Evolutionary conservation across 2,113 vertebrate genomes (phyloP).

Genomic region (Pavo muticus): DNA sequence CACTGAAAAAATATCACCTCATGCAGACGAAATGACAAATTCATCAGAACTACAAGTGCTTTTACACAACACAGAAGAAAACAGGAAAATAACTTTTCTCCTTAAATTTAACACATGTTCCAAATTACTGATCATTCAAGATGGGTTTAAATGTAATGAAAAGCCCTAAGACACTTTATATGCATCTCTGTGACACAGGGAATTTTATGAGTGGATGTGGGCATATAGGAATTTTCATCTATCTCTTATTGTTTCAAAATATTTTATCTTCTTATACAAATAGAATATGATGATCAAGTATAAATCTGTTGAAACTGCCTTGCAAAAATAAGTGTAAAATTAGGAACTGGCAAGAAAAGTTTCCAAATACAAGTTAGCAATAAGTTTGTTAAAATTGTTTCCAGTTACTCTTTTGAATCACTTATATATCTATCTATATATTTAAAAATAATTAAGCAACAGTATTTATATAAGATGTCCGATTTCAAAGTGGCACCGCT

Average conservation of each 20-base stretch:
- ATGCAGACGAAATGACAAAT: slow-evolving; percentile 85
- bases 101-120: slow-evolving; percentile 61
- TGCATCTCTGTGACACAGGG: not conserved
- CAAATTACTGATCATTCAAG: slow-evolving; percentile 57
- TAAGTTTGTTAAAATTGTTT: slow-evolving; percentile 49
- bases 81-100: slow-evolving; percentile 54
- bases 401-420: slow-evolving; percentile 31
- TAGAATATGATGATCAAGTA: slow-evolving; percentile 63
- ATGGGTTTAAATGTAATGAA: slow-evolving; percentile 7
- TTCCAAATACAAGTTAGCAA: slow-evolving; percentile 50
- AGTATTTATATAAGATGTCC: slow-evolving; percentile 27
- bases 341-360: slow-evolving; percentile 63
- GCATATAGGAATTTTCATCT: slow-evolving; percentile 54
- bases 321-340: slow-evolving; percentile 70
- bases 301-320: slow-evolving; percentile 66
- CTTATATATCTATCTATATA: slow-evolving; percentile 9
- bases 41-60: slow-evolving; percentile 74
- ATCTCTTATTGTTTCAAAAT: slow-evolving; percentile 56
- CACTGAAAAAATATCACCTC: slow-evolving; percentile 80
- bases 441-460: slow-evolving; percentile 58
- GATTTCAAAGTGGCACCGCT: slow-evolving; percentile 39
- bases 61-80: slow-evolving; percentile 65
- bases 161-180: not conserved
- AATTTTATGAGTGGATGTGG: slow-evolving; percentile 24
- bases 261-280: slow-evolving; percentile 67